Evolutionary conservation across 2,797 vertebrate species (phyloP).

Genomic region (Philypnodon macrostomus): DNA sequence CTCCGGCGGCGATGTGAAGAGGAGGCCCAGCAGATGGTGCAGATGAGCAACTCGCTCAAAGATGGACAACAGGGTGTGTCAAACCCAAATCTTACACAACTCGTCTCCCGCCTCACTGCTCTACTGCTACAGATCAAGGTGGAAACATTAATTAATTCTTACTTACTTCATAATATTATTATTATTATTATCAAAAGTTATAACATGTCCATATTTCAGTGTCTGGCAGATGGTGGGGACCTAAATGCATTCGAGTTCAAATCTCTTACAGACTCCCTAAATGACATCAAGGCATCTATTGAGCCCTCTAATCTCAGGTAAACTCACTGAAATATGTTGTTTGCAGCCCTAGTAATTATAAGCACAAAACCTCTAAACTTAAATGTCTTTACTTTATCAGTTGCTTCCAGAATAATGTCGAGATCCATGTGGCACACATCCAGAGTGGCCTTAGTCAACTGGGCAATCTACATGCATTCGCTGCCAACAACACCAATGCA

Average conservation of each 20-base stretch:
- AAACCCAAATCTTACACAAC: conserved; percentile 85
- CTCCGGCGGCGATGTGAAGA: conserved; percentile 90
- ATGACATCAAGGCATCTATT: conserved; percentile 97
- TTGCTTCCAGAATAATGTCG: conserved; percentile 98
- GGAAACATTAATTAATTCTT: not conserved
- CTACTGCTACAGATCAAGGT: conserved; percentile 97
- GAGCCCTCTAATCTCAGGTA: conserved; percentile 97
- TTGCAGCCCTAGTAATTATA: not conserved
- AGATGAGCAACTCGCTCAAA: conserved; percentile 77
- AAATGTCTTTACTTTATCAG: conserved; percentile 58
- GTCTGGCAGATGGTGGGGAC: conserved; percentile 94
- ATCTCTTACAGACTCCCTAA: conserved; percentile 95
- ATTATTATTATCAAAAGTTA: too few relatives aligned
- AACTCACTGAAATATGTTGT: conserved; percentile 1
- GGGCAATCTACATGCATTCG: conserved; percentile 96
- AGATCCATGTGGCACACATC: conserved; percentile 98
- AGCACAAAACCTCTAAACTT: not conserved
- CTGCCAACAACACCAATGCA: conserved; percentile 96
- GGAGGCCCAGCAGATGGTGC: conserved; percentile 90
- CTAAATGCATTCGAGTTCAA: conserved; percentile 99
- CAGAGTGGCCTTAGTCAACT: conserved; percentile 98
- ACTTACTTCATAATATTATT: too few relatives aligned
- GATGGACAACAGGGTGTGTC: conserved; percentile 84
- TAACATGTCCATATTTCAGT: conserved; percentile 82
- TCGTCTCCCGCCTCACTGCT: conserved; percentile 93